phyloP scores from a whole-genome alignment of 2,888 invertebrate species.

The Xestia ashworthii region DNA sequence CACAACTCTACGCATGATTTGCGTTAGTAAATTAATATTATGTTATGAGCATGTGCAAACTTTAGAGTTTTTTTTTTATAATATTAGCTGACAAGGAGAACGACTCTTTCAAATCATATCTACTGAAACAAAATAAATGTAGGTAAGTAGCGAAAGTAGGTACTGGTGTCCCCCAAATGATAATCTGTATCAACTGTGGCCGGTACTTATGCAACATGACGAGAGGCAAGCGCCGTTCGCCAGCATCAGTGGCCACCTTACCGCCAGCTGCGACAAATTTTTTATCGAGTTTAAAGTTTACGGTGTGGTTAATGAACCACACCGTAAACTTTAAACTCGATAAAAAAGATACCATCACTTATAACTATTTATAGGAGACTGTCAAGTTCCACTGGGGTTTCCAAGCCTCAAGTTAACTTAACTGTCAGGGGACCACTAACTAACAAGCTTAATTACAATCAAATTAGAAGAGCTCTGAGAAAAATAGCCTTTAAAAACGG shows the following conservation, averaged over 20 bases:
- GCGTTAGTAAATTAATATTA: not conserved
- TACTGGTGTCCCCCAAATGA: constrained; percentile 89
- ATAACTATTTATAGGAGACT: constrained; percentile 40
- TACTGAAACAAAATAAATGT: constrained; percentile 68
- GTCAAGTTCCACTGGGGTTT: constrained; percentile 26
- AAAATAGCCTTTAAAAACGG: constrained; percentile 51
- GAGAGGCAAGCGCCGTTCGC: constrained; percentile 74
- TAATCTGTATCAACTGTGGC: constrained; percentile 87
- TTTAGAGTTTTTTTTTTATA: constrained; percentile 19
- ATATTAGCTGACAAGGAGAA: constrained; percentile 61
- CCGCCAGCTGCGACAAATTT: constrained; percentile 74
- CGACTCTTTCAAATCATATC: constrained; percentile 56
- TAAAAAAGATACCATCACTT: constrained; percentile 31
- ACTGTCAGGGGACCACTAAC: constrained; percentile 56
- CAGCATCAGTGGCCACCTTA: constrained; percentile 79
- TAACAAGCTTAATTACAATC: constrained; percentile 64
- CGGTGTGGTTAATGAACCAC: constrained; percentile 10
- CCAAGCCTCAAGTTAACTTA: constrained; percentile 42
- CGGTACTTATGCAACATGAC: constrained; percentile 85
- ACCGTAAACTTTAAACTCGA: constrained; percentile 13
- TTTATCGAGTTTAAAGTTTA: no score
- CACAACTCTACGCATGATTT: constrained; percentile 14
- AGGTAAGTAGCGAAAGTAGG: constrained; percentile 85
- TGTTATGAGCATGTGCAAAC: not conserved
- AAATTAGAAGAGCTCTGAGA: constrained; percentile 43